Conservation (phyloP, 1,140 invertebrate genomes). For the Drosophila lacertosa region DNA sequence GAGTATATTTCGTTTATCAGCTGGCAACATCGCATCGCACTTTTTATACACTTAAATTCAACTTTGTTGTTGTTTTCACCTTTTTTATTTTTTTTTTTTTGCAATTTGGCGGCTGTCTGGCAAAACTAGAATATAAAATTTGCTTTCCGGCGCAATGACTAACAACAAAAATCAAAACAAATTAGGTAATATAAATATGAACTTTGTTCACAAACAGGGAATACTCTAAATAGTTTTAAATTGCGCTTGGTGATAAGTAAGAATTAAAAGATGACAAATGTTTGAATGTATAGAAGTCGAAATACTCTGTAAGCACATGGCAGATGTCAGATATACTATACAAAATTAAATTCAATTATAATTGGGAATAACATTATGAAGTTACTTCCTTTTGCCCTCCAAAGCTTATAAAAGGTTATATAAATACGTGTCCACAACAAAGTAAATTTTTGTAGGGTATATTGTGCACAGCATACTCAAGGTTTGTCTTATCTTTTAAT, state of each 20-base stretch:
- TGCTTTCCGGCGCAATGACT: constrained; percentile 57
- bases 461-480: constrained; percentile 9
- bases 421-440: too few relatives aligned
- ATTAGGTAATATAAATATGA: constrained; percentile 55
- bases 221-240: constrained; percentile 57
- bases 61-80: constrained; percentile 4
- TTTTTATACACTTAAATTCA: constrained; percentile 25
- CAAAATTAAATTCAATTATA: too few relatives aligned
- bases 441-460: neutral
- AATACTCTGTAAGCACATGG: neutral
- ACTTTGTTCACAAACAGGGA: constrained; percentile 58
- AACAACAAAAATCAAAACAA: constrained; percentile 71
- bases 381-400: too few relatives aligned
- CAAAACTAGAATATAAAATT: constrained; percentile 62
- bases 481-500: constrained; percentile 6
- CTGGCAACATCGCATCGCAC: constrained; percentile 27
- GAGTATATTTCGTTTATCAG: constrained; percentile 21
- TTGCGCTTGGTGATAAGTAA: constrained; percentile 25
- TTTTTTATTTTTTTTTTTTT: constrained; percentile 32
- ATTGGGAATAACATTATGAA: too few relatives aligned
- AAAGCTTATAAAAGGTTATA: too few relatives aligned
- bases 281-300: neutral
- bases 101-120: constrained; percentile 48
- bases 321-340: too few relatives aligned
- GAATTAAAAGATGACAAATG: neutral